A percentile compares a stretch with the other conserved stretches of the same genome.
Evolutionary conservation across 2,113 vertebrate species (phyloP).

Genomic region (Tenebrosternarchus preto): DNA sequence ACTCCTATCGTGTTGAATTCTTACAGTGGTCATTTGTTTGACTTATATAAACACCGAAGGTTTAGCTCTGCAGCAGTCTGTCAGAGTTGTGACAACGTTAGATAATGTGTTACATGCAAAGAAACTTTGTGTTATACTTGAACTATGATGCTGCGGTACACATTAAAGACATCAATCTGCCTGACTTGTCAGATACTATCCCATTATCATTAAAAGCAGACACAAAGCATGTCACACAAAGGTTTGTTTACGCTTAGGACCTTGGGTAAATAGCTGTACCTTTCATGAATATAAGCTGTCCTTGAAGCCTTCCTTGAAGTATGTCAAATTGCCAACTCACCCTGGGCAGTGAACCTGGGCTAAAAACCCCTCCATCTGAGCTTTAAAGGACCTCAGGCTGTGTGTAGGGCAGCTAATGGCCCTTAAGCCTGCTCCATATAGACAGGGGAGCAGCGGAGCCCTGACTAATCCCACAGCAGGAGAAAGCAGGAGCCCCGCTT

Average conservation of each 20-base stretch:
- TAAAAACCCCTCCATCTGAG: constrained; percentile 17
- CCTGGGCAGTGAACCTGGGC: not conserved
- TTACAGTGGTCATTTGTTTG: no score
- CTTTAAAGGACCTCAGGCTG: constrained; percentile 34
- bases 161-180: not conserved
- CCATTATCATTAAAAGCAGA: not conserved
- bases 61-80: not conserved
- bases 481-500: constrained; percentile 50
- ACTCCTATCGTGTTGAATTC: no score
- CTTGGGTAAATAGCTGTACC: no score
- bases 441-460: constrained; percentile 37
- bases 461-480: constrained; percentile 26
- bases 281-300: no score
- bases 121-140: not conserved
- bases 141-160: not conserved
- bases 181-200: not conserved
- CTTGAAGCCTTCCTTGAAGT: constrained; percentile 17
- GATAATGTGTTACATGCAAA: constrained; percentile 2
- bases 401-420: constrained; percentile 57
- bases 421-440: constrained; percentile 56
- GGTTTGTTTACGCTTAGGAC: not conserved
- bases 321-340: constrained; percentile 25
- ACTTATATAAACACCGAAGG: no score
- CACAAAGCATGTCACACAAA: not conserved
- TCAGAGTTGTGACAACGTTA: constrained; percentile 3